Conservation (phyloP, 2,888 invertebrate species). For the Dasysyrphus tricinctus region DNA sequence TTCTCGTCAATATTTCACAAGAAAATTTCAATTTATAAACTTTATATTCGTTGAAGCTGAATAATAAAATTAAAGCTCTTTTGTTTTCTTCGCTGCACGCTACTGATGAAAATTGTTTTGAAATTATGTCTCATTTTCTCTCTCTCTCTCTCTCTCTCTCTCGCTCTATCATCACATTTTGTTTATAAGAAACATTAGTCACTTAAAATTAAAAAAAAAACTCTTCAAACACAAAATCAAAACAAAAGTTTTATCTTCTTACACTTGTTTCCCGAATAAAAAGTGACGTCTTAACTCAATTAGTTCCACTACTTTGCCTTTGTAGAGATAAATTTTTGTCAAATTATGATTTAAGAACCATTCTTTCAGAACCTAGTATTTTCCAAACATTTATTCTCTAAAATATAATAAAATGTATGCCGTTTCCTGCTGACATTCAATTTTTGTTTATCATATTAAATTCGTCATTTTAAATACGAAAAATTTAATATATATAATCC, state of each 20-base stretch:
- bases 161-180: not conserved
- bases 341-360: not conserved
- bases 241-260: not conserved
- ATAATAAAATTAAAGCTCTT: slow-evolving; percentile 13
- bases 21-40: slow-evolving; percentile 4
- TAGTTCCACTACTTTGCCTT: slow-evolving; percentile 11
- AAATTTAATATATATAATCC: not conserved
- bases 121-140: not conserved
- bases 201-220: not conserved
- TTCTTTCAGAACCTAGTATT: not conserved
- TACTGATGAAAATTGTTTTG: slow-evolving; percentile 26
- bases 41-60: slow-evolving; percentile 12
- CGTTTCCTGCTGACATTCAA: not conserved
- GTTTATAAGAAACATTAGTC: not conserved
- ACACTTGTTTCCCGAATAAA: not conserved
- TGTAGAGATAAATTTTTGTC: not conserved
- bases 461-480: not conserved
- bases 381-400: no score
- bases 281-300: slow-evolving; percentile 32
- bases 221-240: not conserved
- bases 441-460: not conserved
- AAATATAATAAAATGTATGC: not conserved
- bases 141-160: no score
- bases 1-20: slow-evolving; percentile 13
- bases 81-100: not conserved